Evolutionary conservation across 1,140 invertebrate genomes (phyloP), one percentile per base, ranked within the genome.

Genomic region (Archegozetes longisetosus): DNA sequence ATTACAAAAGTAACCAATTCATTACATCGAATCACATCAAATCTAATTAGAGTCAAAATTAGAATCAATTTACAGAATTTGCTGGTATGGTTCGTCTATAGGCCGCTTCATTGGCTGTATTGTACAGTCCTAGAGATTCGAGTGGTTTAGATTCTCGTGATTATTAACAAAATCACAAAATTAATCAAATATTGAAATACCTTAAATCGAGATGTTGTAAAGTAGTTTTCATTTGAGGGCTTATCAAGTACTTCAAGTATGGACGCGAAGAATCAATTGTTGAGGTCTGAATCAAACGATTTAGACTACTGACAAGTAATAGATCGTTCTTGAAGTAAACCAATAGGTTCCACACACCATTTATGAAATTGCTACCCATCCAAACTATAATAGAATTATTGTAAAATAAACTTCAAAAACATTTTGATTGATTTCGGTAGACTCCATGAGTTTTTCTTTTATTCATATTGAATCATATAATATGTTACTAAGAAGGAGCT

Each of bases 111-210:
- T 89, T 79, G 53, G 79, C 76, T 50, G 90, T 92, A 61, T 85
- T 83, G 70, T 93, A 92, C 1, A 96, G 74, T 4, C 91, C 92
- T 12, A 97, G 76, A 74, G 92, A 96, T 67, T 91, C 81, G 54
- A 95, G 75, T 1, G 87, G 87, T 60, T 79, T 80, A 49, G 81
- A 73, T 0, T 85, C 81, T 58, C 88, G 75, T 24, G 78, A 80
- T 22, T 80, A 79, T 28, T n/a, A 28, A 27, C n/a, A 25, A 55
- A 55, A n/a, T 55, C 2, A 55, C 22, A n/a, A 12, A 6, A 26
- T 12, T n/a, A 20, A 25, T 55, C n/a, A 20, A 29, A 27, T 55
- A 25, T 13, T 17, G 47, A 29, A 62, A 46, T 58, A 22, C 28
- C 60, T 62, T 20, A 64, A 46, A 59, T 64, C 62, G 20, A 64